Conservation (phyloP, 2,888 invertebrate genomes). For the Agrotis puta region DNA sequence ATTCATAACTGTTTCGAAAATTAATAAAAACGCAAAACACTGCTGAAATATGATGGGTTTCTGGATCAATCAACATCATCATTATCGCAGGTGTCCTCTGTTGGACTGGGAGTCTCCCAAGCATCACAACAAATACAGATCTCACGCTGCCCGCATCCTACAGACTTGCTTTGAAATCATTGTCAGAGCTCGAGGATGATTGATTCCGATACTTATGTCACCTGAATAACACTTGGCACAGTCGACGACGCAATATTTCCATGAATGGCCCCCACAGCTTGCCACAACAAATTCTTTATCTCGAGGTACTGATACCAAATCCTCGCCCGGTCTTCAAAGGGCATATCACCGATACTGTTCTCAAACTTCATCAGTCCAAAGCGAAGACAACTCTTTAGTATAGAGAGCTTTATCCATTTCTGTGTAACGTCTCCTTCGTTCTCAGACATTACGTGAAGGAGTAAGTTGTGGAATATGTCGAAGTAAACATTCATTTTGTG, state of each 20-base stretch:
- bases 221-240: constrained; percentile 33
- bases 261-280: constrained; percentile 80
- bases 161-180: no score
- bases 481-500: constrained; percentile 70
- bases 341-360: constrained; percentile 68
- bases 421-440: constrained; percentile 70
- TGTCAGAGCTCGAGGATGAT: no score
- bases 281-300: constrained; percentile 82
- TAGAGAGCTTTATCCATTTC: constrained; percentile 81
- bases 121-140: not conserved
- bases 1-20: no score
- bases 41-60: not conserved
- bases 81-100: not conserved
- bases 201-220: constrained; percentile 12
- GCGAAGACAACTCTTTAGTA: constrained; percentile 78
- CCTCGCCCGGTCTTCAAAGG: constrained; percentile 66
- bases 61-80: not conserved
- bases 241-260: constrained; percentile 73
- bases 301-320: constrained; percentile 74
- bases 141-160: not conserved
- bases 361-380: constrained; percentile 75
- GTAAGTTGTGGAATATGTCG: constrained; percentile 65
- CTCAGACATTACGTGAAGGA: constrained; percentile 70
- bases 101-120: not conserved
- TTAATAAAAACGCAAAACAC: no score